These are phyloP conservation scores for Drosophila subquinaria DNA, from an alignment of 2,888 invertebrate genomes.

Conservation along the genomic window DNA sequence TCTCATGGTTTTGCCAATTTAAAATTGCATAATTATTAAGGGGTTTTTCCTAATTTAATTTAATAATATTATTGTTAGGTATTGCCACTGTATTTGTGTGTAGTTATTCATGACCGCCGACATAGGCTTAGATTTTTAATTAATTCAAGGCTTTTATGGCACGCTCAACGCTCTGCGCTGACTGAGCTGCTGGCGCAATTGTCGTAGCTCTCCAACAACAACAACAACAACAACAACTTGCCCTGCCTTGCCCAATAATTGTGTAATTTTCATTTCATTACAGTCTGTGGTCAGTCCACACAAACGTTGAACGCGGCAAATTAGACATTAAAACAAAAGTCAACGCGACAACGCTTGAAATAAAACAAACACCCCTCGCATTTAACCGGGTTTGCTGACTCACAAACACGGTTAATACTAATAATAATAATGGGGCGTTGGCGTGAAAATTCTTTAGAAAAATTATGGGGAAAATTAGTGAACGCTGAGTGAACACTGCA, in stretches of 20 bases:
- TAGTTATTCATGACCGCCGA: conserved; percentile 71
- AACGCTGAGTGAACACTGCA: conserved; percentile 41
- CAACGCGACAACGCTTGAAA: conserved; percentile 23
- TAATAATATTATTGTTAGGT: conserved; percentile 31
- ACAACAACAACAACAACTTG: background rate
- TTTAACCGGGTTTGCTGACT: conserved; percentile 40
- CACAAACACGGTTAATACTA: conserved; percentile 48
- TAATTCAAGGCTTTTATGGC: conserved; percentile 79
- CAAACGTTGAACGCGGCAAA: conserved; percentile 56
- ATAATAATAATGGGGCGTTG: conserved; percentile 66
- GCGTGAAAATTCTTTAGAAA: conserved; percentile 78
- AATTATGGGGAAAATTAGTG: conserved; percentile 61
- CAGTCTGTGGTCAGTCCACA: conserved; percentile 59
- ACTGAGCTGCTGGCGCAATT: conserved; percentile 33
- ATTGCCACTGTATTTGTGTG: conserved; percentile 28
- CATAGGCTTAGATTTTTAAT: conserved; percentile 81
- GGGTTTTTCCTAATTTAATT: conserved; percentile 7
- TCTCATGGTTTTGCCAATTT: conserved; percentile 5
- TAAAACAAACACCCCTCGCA: conserved; percentile 20
- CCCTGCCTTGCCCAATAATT: conserved; percentile 70
- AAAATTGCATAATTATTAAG: background rate
- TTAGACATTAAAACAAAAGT: conserved; percentile 63
- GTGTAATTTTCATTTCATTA: conserved; percentile 73
- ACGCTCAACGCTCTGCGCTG: conserved; percentile 35
- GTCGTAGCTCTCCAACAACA: conserved; percentile 23